Evolutionary conservation across 2,797 vertebrate species (phyloP), one percentile per base, ranked within the genome.

Genomic region (Loris lydekkerianus): DNA sequence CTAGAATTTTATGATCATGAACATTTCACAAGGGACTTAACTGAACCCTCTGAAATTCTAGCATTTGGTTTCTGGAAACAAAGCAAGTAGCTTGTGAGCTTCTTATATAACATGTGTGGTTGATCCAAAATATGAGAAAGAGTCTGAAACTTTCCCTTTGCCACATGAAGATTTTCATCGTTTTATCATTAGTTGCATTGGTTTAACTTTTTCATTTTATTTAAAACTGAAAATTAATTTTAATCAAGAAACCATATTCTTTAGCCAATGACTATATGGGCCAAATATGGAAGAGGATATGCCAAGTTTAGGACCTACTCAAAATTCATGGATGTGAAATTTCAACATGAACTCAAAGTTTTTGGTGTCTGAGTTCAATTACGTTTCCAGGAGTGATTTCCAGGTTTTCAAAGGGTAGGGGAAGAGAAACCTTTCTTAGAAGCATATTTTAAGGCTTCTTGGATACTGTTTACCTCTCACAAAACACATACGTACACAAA

Each of bases 271-370:
- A 49, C 43, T 95, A 1, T 15, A 49, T 69, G 18, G 40, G 69
- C 53, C 91, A 93, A 94, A 83, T 86, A 58, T 23, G 86, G 53
- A 94, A 29, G 15, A 63, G 53, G 18, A 65, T 87, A n/a, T 96
- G 88, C 89, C 96, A 95, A 96, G 25, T 95, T 95, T 80, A 95
- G 80, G 92, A 89, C 25, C 61, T 93, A 93, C 93, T 97, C 73
- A 91, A 40, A 95, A 91, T 88, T 91, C 78, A 92, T 53, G 34
- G 86, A 58, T 76, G 77, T 80, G 49, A 92, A 91, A 40, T 97
- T 97, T 97, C 69, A 89, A 88, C 81, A 78, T 96, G 77, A 94
- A 91, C 56, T 86, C 80, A 97, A 96, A 97, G 43, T 27, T 91
- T 92, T 94, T 75, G 78, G 75, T 95, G 81, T 95, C 70, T 37